Evolutionary conservation across 1,140 invertebrate genomes (phyloP).

Genomic region (Heterodera schachtii): DNA sequence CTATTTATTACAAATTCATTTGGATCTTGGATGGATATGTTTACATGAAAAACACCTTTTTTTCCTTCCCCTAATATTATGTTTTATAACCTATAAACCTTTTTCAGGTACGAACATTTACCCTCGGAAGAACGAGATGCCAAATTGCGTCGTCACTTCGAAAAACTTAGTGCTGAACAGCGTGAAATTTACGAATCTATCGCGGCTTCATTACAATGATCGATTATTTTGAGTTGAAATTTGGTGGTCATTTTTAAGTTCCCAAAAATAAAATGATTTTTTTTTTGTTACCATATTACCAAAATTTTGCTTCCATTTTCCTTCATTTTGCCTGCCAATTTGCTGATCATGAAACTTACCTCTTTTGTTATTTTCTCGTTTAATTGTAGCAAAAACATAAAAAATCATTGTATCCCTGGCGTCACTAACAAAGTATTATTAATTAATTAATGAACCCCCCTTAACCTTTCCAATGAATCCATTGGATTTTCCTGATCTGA

Average conservation of each 20-base stretch:
- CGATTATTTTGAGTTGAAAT: not conserved
- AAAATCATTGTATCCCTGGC: too few species aligned
- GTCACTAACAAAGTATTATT: too few species aligned
- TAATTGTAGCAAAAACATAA: too few species aligned
- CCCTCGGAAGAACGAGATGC: not conserved
- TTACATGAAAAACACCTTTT: not conserved
- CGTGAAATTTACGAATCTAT: constrained; percentile 16
- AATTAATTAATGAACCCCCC: too few species aligned
- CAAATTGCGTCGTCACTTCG: constrained; percentile 24
- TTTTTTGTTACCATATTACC: not conserved
- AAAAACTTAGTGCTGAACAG: constrained; percentile 31
- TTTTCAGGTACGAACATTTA: constrained; percentile 27
- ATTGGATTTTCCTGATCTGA: too few species aligned
- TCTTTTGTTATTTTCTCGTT: too few species aligned
- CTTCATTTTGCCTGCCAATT: constrained; percentile 2
- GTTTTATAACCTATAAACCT: too few species aligned
- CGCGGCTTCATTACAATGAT: not conserved
- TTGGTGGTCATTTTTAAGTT: not conserved
- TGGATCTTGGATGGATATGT: too few species aligned
- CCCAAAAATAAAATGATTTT: not conserved
- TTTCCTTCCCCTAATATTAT: not conserved
- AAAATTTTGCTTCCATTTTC: not conserved
- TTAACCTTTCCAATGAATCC: too few species aligned
- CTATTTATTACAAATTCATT: too few species aligned
- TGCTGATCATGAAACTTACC: not conserved